Evolutionary conservation across 2,113 vertebrate species (phyloP).

Genomic region (Strix uralensis): DNA sequence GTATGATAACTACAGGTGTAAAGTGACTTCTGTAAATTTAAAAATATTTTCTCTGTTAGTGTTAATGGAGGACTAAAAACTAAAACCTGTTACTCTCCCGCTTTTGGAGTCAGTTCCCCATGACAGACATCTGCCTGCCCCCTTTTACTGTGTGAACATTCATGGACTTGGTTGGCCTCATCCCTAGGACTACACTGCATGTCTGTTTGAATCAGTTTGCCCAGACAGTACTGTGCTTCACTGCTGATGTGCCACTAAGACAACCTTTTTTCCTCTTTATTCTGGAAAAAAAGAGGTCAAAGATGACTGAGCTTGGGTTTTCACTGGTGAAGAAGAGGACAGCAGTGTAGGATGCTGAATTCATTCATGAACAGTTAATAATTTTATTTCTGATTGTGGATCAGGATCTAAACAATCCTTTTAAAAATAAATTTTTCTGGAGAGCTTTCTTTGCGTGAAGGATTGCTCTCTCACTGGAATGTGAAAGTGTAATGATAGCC

Average conservation of each 20-base stretch:
- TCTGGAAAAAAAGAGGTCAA: neutral
- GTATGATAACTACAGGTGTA: neutral
- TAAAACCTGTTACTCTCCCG: neutral
- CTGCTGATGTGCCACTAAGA: neutral
- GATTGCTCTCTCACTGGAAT: neutral
- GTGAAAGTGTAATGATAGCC: neutral
- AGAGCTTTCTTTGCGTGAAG: neutral
- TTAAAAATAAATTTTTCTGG: neutral
- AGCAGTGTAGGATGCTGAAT: neutral
- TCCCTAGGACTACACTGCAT: neutral
- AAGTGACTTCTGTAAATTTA: neutral
- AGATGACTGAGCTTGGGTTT: neutral
- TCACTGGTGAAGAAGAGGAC: neutral
- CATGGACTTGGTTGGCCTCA: rapidly evolving
- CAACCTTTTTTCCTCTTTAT: neutral
- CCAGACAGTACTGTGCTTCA: neutral
- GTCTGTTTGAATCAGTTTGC: neutral
- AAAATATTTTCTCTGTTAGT: neutral
- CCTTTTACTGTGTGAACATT: neutral
- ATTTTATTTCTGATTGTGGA: neutral
- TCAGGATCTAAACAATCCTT: neutral
- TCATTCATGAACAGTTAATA: neutral
- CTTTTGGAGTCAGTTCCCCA: neutral
- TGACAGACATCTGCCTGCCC: neutral
- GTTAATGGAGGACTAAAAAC: neutral